Evolutionary conservation across 2,113 vertebrate genomes (phyloP), one percentile per base, ranked within the genome.

Genomic region (Pardalotus punctatus): DNA sequence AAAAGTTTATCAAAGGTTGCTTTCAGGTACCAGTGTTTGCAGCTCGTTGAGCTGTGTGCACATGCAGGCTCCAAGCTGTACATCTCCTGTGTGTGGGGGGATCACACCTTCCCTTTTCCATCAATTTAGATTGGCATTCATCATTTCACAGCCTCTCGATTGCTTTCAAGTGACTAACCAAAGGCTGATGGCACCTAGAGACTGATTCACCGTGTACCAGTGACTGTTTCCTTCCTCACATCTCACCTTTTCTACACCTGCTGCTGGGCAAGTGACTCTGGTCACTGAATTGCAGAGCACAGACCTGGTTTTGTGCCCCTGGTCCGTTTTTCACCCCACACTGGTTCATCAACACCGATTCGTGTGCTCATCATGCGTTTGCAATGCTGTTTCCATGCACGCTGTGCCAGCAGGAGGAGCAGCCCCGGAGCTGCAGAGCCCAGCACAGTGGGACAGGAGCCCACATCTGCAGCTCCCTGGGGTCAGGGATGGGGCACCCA

Each of bases 1-100:
- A 98, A 97, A 96, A 97, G 93, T 97, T 98, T 97, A 97, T 97
- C 98, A 97, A 92, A 96, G 96, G 88, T 94, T 97, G 96, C 94
- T 97, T 93, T 98, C 48, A 92, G 87, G 95, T 36, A 96, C 82
- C 66, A 69, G 38, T 0, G 61, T 81, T 92, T 38, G 97, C 82
- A 95, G 82, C 96, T 95, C 76, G 36, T 35, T 71, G 97, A 42
- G 78, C 88, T 94, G 95, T 90, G 96, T 95, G 98, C 96, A 97
- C 98, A 98, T 98, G 98, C 98, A 98, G 96, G 94, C 90, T 93
- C 86, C 51, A 33, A 67, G 86, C 51, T 64, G 79, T 21, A 0
- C 70, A 38, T 20, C 79, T 94, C 76, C 73, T 35, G 43, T 88
- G 58, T 56, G 77, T 5, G 69, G 20, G 6, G 57, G 76, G 90